Evolutionary conservation across 2,113 vertebrate species (phyloP).

Genomic region (Pedionomus torquatus): DNA sequence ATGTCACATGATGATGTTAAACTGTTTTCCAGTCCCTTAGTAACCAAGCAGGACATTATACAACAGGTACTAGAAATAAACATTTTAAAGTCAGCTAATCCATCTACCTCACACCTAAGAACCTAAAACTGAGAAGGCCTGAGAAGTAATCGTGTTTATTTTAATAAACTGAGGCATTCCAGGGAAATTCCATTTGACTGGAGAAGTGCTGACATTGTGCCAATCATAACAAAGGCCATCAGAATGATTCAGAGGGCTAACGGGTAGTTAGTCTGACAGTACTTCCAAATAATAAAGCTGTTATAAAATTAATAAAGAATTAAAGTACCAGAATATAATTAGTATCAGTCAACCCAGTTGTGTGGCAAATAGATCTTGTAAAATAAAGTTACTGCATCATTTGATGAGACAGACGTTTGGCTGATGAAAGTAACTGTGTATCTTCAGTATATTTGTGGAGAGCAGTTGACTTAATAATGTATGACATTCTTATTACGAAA

Average conservation of each 20-base stretch:
- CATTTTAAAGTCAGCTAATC: background rate
- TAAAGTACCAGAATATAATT: background rate
- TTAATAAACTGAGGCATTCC: slow-evolving; percentile 38
- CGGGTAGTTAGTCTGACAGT: background rate
- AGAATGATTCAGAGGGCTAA: slow-evolving; percentile 35
- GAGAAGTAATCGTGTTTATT: slow-evolving; percentile 5
- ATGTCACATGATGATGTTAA: background rate
- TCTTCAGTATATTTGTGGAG: background rate
- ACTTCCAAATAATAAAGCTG: slow-evolving; percentile 22
- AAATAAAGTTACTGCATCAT: background rate
- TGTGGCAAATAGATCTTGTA: background rate
- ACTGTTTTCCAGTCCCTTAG: background rate
- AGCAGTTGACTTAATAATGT: background rate
- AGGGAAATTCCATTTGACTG: slow-evolving; percentile 15
- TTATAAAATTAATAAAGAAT: slow-evolving; percentile 19
- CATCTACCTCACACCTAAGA: background rate
- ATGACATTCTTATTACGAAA: background rate
- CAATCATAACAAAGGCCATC: slow-evolving; percentile 34
- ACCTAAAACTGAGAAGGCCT: background rate
- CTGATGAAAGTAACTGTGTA: background rate
- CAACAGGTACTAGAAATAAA: slow-evolving; percentile 8
- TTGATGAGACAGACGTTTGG: background rate
- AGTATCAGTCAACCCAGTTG: background rate
- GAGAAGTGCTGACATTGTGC: background rate
- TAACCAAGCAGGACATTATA: background rate